Conservation (phyloP, 1,140 invertebrate genomes). For the Eurosta solidaginis region DNA sequence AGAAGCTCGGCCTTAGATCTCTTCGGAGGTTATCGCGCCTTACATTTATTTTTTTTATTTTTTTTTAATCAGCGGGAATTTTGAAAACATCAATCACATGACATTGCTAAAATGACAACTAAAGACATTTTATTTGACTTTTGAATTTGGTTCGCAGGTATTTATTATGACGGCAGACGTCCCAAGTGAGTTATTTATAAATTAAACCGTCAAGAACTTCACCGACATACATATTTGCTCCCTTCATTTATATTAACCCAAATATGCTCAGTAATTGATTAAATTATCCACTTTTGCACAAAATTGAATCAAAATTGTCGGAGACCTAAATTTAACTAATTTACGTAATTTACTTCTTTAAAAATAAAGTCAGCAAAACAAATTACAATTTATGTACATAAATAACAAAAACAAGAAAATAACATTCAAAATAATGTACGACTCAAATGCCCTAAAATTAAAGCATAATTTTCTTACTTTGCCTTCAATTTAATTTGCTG, state of each 20-base stretch:
- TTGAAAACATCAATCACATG: too few relatives aligned
- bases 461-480: constrained; percentile 10
- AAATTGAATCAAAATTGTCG: constrained; percentile 1
- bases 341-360: background rate
- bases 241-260: background rate
- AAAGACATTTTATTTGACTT: too few relatives aligned
- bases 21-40: too few relatives aligned
- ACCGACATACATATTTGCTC: background rate
- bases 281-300: background rate
- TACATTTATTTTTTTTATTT: too few relatives aligned
- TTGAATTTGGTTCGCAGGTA: too few relatives aligned
- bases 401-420: background rate
- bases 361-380: background rate
- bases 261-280: background rate
- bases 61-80: too few relatives aligned
- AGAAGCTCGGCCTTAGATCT: too few relatives aligned
- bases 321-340: constrained; percentile 18
- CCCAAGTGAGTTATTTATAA: too few relatives aligned
- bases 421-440: background rate
- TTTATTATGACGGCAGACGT: too few relatives aligned
- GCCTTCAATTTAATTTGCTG: background rate
- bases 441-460: background rate
- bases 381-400: background rate
- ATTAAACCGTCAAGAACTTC: background rate
- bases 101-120: too few relatives aligned